phyloP scores from a whole-genome alignment of 2,797 vertebrate species.

The Myotis pilosus region DNA sequence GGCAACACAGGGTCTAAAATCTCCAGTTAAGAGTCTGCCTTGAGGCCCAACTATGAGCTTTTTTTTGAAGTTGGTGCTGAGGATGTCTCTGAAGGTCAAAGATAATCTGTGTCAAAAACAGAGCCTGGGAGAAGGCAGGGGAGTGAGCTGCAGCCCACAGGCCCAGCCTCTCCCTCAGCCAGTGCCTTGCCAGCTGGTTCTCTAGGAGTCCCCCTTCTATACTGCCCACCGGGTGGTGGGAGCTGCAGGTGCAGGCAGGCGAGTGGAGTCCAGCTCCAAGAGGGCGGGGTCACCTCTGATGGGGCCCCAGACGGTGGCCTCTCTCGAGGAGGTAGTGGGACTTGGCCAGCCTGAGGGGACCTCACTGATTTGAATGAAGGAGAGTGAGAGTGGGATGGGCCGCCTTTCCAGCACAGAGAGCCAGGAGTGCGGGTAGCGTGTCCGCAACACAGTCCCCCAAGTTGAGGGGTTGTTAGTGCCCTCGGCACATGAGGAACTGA shows the following conservation, averaged over 20 bases:
- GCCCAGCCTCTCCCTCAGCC: neutral
- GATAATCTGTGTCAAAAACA: slow-evolving; percentile 6
- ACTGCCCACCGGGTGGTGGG: neutral
- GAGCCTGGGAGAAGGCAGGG: fast-evolving
- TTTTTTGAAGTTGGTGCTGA: neutral
- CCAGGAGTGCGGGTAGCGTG: neutral
- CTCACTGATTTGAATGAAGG: neutral
- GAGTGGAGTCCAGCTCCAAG: neutral
- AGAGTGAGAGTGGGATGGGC: neutral
- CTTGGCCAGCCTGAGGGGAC: neutral
- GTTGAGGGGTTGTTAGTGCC: neutral
- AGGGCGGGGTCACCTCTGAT: neutral
- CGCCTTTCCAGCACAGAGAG: neutral
- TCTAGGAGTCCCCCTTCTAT: neutral
- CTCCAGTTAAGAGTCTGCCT: neutral
- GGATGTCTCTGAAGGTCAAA: slow-evolving; percentile 32
- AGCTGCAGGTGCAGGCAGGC: neutral
- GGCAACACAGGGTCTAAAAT: neutral
- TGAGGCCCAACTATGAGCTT: neutral
- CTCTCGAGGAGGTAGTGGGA: neutral
- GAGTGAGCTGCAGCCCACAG: neutral
- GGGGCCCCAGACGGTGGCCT: neutral
- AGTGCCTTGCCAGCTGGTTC: neutral
- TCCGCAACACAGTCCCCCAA: neutral
- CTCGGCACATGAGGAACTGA: neutral